A percentile compares a stretch with the other conserved stretches of the same genome.
Conservation (phyloP, 64 coral and sea anemone species). For the Trachythela sp. region DNA sequence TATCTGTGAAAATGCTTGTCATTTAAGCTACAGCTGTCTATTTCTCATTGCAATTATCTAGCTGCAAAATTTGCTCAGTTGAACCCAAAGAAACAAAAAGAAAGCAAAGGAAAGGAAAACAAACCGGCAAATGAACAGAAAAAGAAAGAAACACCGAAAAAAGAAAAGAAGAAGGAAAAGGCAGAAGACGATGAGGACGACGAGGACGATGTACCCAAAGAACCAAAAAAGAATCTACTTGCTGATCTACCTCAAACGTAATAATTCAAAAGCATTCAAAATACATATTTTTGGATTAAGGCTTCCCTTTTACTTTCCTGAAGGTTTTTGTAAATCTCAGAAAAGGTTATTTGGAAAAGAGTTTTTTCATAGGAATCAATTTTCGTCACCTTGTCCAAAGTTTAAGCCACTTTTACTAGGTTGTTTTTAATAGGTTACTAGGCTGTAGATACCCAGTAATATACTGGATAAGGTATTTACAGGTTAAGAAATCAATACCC, state of each 20-base stretch:
- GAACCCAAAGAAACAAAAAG: constrained; percentile 58
- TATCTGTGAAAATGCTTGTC: too few species aligned
- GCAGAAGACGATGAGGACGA: constrained; percentile 46
- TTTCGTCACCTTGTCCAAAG: too few species aligned
- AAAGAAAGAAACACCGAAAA: constrained; percentile 74
- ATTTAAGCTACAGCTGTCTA: too few species aligned
- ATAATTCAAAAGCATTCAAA: neutral
- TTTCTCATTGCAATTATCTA: neutral
- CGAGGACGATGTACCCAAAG: constrained; percentile 47
- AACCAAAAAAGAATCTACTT: constrained; percentile 29
- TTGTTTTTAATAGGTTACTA: too few species aligned
- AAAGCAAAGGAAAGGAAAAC: neutral
- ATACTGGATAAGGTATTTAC: too few species aligned
- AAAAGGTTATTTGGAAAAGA: too few species aligned
- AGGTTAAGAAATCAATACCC: too few species aligned
- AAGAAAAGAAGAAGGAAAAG: constrained; percentile 36
- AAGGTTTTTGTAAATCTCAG: too few species aligned
- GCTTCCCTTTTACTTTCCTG: neutral
- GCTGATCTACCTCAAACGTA: constrained; percentile 41
- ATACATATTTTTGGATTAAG: neutral
- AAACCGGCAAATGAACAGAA: constrained; percentile 18
- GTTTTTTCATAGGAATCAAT: too few species aligned
- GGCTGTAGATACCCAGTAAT: too few species aligned
- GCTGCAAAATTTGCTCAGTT: constrained; percentile 63
- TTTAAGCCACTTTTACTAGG: too few species aligned